Evolutionary conservation across 2,888 invertebrate species (phyloP), one percentile per base, ranked within the genome.

Genomic region (Drosophila aldrichi): DNA sequence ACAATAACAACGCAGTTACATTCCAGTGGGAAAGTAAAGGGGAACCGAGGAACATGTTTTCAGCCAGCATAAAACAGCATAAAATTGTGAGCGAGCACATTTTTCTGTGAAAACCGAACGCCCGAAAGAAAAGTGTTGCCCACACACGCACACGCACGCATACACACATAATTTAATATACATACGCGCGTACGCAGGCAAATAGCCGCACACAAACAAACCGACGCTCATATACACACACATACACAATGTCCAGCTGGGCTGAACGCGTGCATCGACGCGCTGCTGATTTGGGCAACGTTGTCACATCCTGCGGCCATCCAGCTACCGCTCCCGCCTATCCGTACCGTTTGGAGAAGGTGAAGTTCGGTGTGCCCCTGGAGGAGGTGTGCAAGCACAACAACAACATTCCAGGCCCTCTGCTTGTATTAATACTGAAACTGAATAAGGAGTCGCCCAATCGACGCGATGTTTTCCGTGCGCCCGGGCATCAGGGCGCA

Each of bases 301-400:
- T 97, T 91, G 97, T 97, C 90, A 97, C 97, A 86, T 97, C 97
- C 90, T 97, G 97, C 93, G 97, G 97, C 76, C 97, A 97, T 93
- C 96, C 97, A 32, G 95, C 96, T 34, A 80, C 91, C 16, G 88
- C 91, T 8, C 95, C 96, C 79, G 96, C 96, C 22, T 97, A 97
- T 92, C 97, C 97, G 12, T 94, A 97, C 85, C 94, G 97, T 91
- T 94, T 97, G 79, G 97, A 97, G 94, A 97, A 97, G 95, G 97
- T 98, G 58, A 98, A 98, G 93, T 98, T 98, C 94, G 98, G 98
- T 80, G 97, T 96, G 75, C 96, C 97, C 54, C 94, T 98, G 76
- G 96, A 97, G 88, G 97, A 97, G 95, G 98, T 98, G 77, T 98
- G 98, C 94, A 98, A 98, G 93, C 97, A 97, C 92, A 97, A 97